These are phyloP conservation scores for Endotricha flammealis DNA, from an alignment of 2,888 invertebrate species.

Conservation along the genomic window DNA sequence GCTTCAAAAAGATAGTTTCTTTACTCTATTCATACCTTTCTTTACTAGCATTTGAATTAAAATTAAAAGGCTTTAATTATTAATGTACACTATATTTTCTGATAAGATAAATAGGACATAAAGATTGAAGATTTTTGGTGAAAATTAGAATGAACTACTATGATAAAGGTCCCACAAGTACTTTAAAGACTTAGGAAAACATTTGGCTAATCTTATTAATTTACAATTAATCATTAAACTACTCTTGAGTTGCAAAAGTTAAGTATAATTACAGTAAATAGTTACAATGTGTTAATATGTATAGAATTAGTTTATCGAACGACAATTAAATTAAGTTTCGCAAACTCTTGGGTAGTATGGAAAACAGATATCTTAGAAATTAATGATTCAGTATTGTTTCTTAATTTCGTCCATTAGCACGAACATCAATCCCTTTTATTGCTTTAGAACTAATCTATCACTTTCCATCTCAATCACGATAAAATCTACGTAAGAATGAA, in stretches of 20 bases:
- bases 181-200: slow-evolving; percentile 49
- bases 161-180: slow-evolving; percentile 67
- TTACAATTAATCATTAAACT: slow-evolving; percentile 24
- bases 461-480: slow-evolving; percentile 30
- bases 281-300: slow-evolving; percentile 3
- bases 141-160: slow-evolving; percentile 45
- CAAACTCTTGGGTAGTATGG: background rate
- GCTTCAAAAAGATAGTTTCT: slow-evolving; percentile 23
- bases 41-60: slow-evolving; percentile 8
- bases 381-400: background rate
- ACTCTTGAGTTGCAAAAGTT: slow-evolving; percentile 18
- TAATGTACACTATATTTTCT: slow-evolving; percentile 14
- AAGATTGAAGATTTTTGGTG: slow-evolving; percentile 27
- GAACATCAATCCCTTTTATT: slow-evolving; percentile 36
- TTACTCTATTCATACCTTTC: slow-evolving; percentile 14
- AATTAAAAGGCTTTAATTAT: slow-evolving; percentile 8
- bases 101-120: slow-evolving; percentile 22
- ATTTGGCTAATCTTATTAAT: slow-evolving; percentile 31
- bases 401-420: slow-evolving; percentile 1
- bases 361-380: background rate
- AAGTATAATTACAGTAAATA: slow-evolving; percentile 5
- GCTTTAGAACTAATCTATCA: slow-evolving; percentile 40
- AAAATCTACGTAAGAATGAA: slow-evolving; percentile 33
- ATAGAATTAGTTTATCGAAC: slow-evolving; percentile 3
- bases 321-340: background rate